phyloP scores from a whole-genome alignment of 2,113 vertebrate species.

The Chitala chitala region DNA sequence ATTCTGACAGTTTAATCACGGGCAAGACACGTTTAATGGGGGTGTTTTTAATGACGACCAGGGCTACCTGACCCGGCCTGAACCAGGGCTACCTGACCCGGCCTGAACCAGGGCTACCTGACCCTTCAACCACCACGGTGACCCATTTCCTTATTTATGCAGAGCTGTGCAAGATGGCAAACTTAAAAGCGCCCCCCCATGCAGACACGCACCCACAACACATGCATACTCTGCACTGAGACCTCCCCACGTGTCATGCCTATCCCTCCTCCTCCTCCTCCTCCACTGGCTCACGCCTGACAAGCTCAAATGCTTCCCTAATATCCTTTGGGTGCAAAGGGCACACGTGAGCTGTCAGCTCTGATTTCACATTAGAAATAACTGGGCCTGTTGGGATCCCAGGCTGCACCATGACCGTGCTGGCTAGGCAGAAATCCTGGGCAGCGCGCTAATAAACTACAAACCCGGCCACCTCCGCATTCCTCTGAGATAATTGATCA shows the following conservation, averaged over 20 bases:
- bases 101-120: slow-evolving; percentile 37
- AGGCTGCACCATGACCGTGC: slow-evolving; percentile 7
- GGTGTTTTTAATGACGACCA: slow-evolving; percentile 56
- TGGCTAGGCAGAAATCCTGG: slow-evolving; percentile 17
- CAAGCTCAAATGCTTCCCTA: slow-evolving; percentile 56
- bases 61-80: slow-evolving; percentile 48
- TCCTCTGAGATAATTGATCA: neutral
- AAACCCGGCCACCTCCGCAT: neutral
- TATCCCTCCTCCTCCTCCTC: slow-evolving; percentile 25
- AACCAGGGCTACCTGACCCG: slow-evolving; percentile 48
- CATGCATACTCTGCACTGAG: neutral
- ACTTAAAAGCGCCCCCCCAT: slow-evolving; percentile 22
- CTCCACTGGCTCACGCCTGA: slow-evolving; percentile 38
- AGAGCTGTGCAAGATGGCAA: slow-evolving; percentile 43
- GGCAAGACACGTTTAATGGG: slow-evolving; percentile 55
- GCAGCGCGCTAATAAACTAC: slow-evolving; percentile 5
- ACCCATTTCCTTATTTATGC: slow-evolving; percentile 40
- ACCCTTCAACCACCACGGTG: too few species aligned
- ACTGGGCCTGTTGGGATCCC: slow-evolving; percentile 42
- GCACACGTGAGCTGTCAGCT: slow-evolving; percentile 50
- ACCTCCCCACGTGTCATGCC: slow-evolving; percentile 15
- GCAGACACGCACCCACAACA: slow-evolving; percentile 28
- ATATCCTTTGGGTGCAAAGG: slow-evolving; percentile 55
- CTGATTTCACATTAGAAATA: slow-evolving; percentile 46
- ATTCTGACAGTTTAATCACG: slow-evolving; percentile 61